Base-by-base conservation (phyloP, 2,113 vertebrate species). In the Zosterops hypoxanthus region DNA sequence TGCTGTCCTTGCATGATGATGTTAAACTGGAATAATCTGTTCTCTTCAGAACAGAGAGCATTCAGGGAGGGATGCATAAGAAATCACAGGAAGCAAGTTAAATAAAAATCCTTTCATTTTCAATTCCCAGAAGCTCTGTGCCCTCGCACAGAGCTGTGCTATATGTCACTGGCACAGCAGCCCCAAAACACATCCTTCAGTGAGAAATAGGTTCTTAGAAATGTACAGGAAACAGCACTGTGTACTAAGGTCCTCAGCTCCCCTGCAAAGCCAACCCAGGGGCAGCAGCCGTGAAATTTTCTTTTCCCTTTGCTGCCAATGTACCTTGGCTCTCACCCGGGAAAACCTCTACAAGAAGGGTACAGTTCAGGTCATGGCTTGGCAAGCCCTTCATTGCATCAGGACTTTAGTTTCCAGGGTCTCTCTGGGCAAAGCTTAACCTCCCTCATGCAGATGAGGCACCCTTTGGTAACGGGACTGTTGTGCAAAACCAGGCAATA, bases 1-100 rank as follows among this genome's bases (percentile, higher is more conserved):
- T 96, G 72, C 94, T 96, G 88, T 68, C 60, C 65, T 94, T 81
- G 72, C 82, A 84, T 31, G n/a, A 82, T 28, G n/a, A 52, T 49
- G n/a, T 60, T 75, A 68, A 44, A 34, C 53, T 47, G 53, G 52
- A 88, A 91, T 49, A 66, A 75, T 52, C 24, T 64, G 11, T 72
- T 92, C 31, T 93, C 3, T 61, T 20, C 33, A 50, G 42, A 1
- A 3, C 29, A 68, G 49, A 68, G 49, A 15, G 4, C 19, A 19
- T 57, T 84, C 50, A 53, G 46, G 36, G 57, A 68, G 60, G 20
- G 46, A 60, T 1, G 1, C 4, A 4, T 53, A 63, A 68, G 46
- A 75, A 84, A 64, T 33, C 1, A n/a, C 34, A 19, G 34, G 47
- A 66, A 68, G 5, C 20, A 86, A 66, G 5, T 55, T 65, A 22